Evolutionary conservation across 1,140 invertebrate genomes (phyloP), one percentile per base, ranked within the genome.

Genomic region (Popillia japonica): DNA sequence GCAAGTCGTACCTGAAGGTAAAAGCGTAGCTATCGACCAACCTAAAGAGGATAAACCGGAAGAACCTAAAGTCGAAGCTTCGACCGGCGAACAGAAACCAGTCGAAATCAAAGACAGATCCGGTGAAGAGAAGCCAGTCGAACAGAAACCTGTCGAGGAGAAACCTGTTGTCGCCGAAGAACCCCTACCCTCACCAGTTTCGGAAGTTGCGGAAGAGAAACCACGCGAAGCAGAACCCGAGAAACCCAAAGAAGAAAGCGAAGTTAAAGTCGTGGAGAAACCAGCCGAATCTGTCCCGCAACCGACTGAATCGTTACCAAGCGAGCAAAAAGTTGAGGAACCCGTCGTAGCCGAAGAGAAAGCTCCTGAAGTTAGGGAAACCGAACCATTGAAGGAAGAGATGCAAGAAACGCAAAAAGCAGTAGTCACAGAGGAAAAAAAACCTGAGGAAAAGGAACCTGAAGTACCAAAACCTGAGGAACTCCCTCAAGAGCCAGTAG

Each of bases 241-340:
- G 40, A 0, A 11, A 10, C 34, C 27, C 23, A 42, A 10, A 14
- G 14, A 55, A n/a, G 48, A 55, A 10, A 72, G 34, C 34, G 72
- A 74, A 17, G 74, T 22, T 40, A 55, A 76, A 68, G 11, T 40
- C 7, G 27, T 4, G 27, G 59, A 64, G 14, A 55, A 77, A 77
- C 76, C 76, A 27, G 76, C 59, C 6, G 44, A 40, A 10, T 27
- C 42, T 10, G 14, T 44, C 10, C 59, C 75, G 7, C 9, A 27
- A 11, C 75, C 61, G 9, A 68, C 68, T 11, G 72, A 73, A 75
- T 55, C 75, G 6, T 40, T 82, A 14, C 81, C 78, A 22, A 84
- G 80, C 76, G 83, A 84, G 77, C 82, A 84, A 72, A 84, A 82
- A 80, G 81, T 85, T 3, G 83, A 85, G 79, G 48, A 75, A 4